Conservation (phyloP, 2,113 vertebrate species). For the Eurystomus gularis region DNA sequence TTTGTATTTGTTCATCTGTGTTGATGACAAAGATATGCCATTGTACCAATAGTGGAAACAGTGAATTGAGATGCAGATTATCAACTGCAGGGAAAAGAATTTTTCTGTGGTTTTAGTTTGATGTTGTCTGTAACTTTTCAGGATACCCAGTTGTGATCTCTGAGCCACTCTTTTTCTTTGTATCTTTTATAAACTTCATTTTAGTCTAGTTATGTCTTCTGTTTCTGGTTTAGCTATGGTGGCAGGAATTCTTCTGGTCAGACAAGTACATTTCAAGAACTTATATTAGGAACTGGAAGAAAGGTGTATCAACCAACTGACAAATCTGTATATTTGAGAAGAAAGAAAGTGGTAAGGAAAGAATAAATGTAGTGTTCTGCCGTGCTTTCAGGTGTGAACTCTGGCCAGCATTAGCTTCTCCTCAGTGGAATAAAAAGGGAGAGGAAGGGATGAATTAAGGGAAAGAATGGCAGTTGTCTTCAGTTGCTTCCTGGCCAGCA, state of each 20-base stretch:
- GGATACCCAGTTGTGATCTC: neutral
- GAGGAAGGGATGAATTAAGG: neutral
- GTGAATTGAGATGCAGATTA: neutral
- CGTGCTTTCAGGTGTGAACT: neutral
- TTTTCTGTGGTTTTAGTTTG: neutral
- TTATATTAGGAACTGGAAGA: neutral
- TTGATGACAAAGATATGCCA: neutral
- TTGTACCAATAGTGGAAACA: neutral
- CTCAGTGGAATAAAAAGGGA: neutral
- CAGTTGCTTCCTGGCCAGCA: neutral
- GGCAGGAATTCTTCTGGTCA: neutral
- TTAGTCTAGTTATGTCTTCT: neutral
- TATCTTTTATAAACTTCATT: neutral
- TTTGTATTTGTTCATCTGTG: neutral
- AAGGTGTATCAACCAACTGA: neutral
- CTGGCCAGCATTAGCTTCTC: neutral
- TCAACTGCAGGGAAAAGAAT: neutral
- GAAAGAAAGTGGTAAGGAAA: neutral
- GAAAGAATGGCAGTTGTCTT: neutral
- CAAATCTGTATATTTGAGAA: neutral
- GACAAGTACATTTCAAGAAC: neutral
- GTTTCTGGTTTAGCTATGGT: neutral
- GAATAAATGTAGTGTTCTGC: neutral
- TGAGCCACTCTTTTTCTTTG: neutral
- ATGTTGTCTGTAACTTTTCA: neutral